Evolutionary conservation across 2,888 invertebrate species (phyloP), one percentile per base, ranked within the genome.

Genomic region (Tetramorium bicarinatum): DNA sequence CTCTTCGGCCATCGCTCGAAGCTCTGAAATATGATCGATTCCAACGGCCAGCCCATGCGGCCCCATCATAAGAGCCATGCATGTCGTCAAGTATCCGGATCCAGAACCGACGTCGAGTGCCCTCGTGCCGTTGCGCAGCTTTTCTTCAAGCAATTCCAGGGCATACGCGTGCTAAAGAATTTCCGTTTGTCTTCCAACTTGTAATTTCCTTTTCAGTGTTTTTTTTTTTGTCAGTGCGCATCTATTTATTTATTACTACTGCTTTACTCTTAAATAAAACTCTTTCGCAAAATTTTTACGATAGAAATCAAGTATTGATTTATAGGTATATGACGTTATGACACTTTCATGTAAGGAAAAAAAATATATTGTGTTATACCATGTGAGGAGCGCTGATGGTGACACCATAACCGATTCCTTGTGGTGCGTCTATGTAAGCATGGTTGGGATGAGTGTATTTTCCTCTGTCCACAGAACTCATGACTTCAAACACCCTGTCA

Each of bases 321-420:
- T 66, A n/a, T 9, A 47, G n/a, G 21, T 6, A 61, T 21, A 21
- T n/a, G 13, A 29, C 41, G n/a, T 82, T 59, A 7, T 7, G 61
- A 67, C 34, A 49, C 25, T 49, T 66, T 64, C 9, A 15, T n/a
- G 54, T 1, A 13, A 62, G 2, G 9, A 13, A 59, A 54, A 18
- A 75, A 52, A 64, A 44, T 66, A 71, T 15, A 75, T 3, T 71
- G 38, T n/a, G 87, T 88, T 91, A 94, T 95, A 98, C 98, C 99
- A 99, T 99, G 94, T 99, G 99, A 15, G 99, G 99, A 52, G 99
- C 99, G 95, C 98, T 98, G 86, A 99, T 99, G 0, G 99, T 99
- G 7, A 99, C 99, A 41, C 98, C 97, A 94, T 96, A 99, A 67
- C 99, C 99, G 93, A 99, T 99, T 72, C 97, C 96, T 95, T 99